phyloP scores from a whole-genome alignment of 1,140 invertebrate species.

The Acyrthosiphon pisum region DNA sequence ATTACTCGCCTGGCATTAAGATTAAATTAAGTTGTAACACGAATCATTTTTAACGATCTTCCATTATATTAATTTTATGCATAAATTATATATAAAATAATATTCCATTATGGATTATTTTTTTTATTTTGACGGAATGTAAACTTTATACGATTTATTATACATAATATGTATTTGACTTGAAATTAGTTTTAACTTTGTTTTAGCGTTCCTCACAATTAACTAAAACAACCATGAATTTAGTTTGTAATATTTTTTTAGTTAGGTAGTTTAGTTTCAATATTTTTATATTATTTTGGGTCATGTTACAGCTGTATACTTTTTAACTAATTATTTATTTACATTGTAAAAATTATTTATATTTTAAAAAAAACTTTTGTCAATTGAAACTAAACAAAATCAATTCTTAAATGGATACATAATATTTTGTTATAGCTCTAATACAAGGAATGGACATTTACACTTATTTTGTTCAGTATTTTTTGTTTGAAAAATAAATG shows the following conservation, averaged over 20 bases:
- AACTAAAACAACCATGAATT: constrained; percentile 5
- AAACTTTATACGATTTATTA: constrained; percentile 24
- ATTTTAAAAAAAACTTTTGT: constrained; percentile 11
- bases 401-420: neutral
- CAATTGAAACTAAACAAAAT: constrained; percentile 44
- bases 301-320: constrained; percentile 2
- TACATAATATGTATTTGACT: constrained; percentile 19
- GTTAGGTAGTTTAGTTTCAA: neutral
- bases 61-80: constrained; percentile 15
- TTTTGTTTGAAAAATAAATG: neutral
- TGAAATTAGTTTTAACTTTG: constrained; percentile 25
- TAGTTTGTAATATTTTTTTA: constrained; percentile 4
- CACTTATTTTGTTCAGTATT: neutral
- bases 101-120: constrained; percentile 41
- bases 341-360: constrained; percentile 19
- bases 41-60: constrained; percentile 54
- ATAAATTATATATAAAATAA: constrained; percentile 22
- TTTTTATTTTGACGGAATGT: constrained; percentile 28
- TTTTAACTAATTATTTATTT: constrained; percentile 24
- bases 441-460: constrained; percentile 5
- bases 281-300: constrained; percentile 31
- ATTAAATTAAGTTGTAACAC: constrained; percentile 47
- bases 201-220: constrained; percentile 10
- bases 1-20: constrained; percentile 47
- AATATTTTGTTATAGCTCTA: constrained; percentile 23